Evolutionary conservation across 1,140 invertebrate species (phyloP).

Genomic region (Oreohelix idahoensis): DNA sequence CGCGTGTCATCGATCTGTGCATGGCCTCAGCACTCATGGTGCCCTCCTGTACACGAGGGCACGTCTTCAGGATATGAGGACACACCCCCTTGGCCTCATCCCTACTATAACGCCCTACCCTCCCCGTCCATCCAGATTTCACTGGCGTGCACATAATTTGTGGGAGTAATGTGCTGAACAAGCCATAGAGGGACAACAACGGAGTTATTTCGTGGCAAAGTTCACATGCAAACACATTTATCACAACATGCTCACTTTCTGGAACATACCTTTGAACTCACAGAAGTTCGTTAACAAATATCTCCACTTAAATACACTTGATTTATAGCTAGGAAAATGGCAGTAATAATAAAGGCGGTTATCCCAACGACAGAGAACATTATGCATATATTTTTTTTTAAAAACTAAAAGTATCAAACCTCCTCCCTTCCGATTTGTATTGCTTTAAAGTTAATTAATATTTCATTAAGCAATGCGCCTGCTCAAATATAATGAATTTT

Average conservation of each 20-base stretch:
- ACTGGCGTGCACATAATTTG: neutral
- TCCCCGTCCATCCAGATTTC: neutral
- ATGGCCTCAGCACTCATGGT: neutral
- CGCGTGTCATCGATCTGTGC: slow-evolving; percentile 15
- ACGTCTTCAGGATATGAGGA: slow-evolving; percentile 25
- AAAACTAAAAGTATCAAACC: too few species aligned
- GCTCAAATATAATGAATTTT: too few species aligned
- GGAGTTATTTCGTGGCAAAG: neutral
- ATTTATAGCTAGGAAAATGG: too few species aligned
- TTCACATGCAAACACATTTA: neutral
- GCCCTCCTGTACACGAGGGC: neutral
- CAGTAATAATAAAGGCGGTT: too few species aligned
- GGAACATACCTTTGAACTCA: neutral
- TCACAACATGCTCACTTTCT: neutral
- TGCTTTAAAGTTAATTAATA: too few species aligned
- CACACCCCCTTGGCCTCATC: slow-evolving; percentile 24
- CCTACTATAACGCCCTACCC: neutral
- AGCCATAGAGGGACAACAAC: neutral
- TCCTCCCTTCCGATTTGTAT: too few species aligned
- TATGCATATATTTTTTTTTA: too few species aligned
- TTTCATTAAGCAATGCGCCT: too few species aligned
- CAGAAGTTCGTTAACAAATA: too few species aligned
- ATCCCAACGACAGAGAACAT: too few species aligned
- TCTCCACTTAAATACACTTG: too few species aligned
- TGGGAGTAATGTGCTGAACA: neutral